These are phyloP conservation scores for Microcebus tavaratra DNA, from an alignment of 2,113 vertebrate genomes.

Conservation along the genomic window DNA sequence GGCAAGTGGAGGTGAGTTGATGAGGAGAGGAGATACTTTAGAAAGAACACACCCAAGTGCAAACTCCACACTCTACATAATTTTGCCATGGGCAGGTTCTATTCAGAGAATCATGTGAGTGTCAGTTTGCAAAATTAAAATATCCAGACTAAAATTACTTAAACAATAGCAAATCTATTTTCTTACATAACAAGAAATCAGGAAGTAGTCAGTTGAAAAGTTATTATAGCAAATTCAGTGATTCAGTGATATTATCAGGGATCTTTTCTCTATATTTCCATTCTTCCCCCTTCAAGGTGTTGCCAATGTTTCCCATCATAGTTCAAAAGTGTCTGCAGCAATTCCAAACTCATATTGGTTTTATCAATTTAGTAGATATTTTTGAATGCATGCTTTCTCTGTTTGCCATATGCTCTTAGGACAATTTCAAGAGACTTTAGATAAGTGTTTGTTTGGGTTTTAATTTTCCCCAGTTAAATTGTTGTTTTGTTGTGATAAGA, in stretches of 20 bases:
- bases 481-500: not conserved
- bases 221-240: not conserved
- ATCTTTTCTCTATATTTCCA: not conserved
- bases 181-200: not conserved
- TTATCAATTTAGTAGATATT: not conserved
- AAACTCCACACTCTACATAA: not conserved
- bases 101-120: not conserved
- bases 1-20: not conserved
- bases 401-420: not conserved
- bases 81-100: not conserved
- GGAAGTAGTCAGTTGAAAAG: not conserved
- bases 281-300: not conserved
- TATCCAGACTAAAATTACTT: constrained; percentile 1
- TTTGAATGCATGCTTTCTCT: not conserved
- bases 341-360: not conserved
- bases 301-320: not conserved
- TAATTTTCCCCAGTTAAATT: not conserved
- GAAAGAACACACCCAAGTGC: not conserved
- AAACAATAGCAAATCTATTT: constrained; percentile 2
- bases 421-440: constrained; percentile 3
- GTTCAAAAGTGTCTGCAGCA: not conserved
- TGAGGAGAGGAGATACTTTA: not conserved
- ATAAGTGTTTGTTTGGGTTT: not conserved
- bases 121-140: not conserved
- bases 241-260: not conserved